Conservation (phyloP, 2,113 vertebrate genomes). For the human region GRCh38 chr11:35799001-35799500, state of each 20-base stretch:
- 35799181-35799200: not conserved
- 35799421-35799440: not conserved
- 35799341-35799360: not conserved
- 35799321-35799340: not conserved
- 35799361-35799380: not conserved
- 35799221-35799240: not conserved
- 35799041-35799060: not conserved
- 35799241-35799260: not conserved
- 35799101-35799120: not conserved
- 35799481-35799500: not conserved
- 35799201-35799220: not conserved
- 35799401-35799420: not conserved
- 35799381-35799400: not conserved
- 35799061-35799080: not conserved
- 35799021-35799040: not conserved
- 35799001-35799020: conserved; percentile 5
- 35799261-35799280: not conserved
- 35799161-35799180: not conserved
- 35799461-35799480: not conserved
- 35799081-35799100: not conserved
- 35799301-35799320: not conserved
- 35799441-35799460: not conserved
- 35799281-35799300: not conserved
- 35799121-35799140: not conserved
- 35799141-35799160: not conserved